Percentiles rank a stretch among this genome's conserved stretches.
These are phyloP conservation scores for Drosophila arawakana DNA, from an alignment of 1,140 invertebrate species.

Conservation along the genomic window DNA sequence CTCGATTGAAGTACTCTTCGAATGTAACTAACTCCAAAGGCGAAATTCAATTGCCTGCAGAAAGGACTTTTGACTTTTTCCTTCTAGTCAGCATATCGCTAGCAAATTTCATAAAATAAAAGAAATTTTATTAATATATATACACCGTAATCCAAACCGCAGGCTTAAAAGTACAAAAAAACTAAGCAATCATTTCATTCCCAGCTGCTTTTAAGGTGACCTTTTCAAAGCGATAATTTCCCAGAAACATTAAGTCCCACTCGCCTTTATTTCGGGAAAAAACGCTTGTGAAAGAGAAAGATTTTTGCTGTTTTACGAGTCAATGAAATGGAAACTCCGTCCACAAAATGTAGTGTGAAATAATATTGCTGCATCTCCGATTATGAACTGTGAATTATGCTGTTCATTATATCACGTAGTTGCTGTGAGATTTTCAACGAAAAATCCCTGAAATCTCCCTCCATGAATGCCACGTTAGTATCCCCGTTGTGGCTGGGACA, in stretches of 20 bases:
- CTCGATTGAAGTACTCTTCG: slow-evolving; percentile 58
- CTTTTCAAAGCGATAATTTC: slow-evolving; percentile 16
- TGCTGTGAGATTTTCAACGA: slow-evolving; percentile 42
- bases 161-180: not conserved
- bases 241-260: not conserved
- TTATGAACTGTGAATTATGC: slow-evolving; percentile 39
- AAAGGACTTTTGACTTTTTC: slow-evolving; percentile 61
- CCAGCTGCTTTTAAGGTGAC: not conserved
- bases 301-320: slow-evolving; percentile 4
- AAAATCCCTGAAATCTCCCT: too few relatives aligned
- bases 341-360: slow-evolving; percentile 10
- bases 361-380: slow-evolving; percentile 8
- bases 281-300: not conserved
- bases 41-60: slow-evolving; percentile 36
- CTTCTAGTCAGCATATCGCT: slow-evolving; percentile 6
- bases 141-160: not conserved
- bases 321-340: slow-evolving; percentile 10
- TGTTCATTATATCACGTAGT: slow-evolving; percentile 61
- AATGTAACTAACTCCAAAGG: slow-evolving; percentile 60
- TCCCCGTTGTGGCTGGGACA: slow-evolving; percentile 19
- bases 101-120: slow-evolving; percentile 3
- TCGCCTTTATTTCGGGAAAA: not conserved
- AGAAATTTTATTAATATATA: too few relatives aligned
- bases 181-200: slow-evolving; percentile 22
- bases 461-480: not conserved